These are phyloP conservation scores for Agrypnia vestita DNA, from an alignment of 1,140 invertebrate species.

Conservation along the genomic window DNA sequence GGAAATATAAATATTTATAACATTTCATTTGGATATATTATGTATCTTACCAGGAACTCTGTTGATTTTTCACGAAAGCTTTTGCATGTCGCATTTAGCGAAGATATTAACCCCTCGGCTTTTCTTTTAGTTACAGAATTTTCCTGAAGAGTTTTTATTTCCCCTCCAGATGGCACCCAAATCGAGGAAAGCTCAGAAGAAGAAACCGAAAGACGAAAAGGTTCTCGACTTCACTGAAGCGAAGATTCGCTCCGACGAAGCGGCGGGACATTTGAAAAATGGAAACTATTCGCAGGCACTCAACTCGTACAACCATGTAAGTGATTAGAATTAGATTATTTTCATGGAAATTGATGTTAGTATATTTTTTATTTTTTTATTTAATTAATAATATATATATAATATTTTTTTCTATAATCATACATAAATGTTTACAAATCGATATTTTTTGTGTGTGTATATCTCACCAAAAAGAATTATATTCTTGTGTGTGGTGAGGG, in stretches of 20 bases:
- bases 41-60: background rate
- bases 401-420: too few relatives aligned
- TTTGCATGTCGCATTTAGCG: background rate
- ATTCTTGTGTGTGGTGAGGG: too few relatives aligned
- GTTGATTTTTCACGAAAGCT: conserved; percentile 15
- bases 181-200: conserved; percentile 51
- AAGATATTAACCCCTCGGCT: background rate
- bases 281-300: conserved; percentile 80
- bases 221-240: conserved; percentile 71
- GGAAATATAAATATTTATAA: too few relatives aligned
- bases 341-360: too few relatives aligned
- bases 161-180: conserved; percentile 53
- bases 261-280: conserved; percentile 80
- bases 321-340: conserved; percentile 51
- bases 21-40: too few relatives aligned
- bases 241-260: conserved; percentile 80
- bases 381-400: too few relatives aligned
- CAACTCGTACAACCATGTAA: conserved; percentile 79
- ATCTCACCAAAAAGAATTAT: too few relatives aligned
- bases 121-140: conserved; percentile 1
- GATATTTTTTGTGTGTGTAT: too few relatives aligned
- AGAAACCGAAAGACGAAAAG: conserved; percentile 69
- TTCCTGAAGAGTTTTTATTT: conserved; percentile 13
- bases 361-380: too few relatives aligned
- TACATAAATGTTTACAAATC: too few relatives aligned